Evolutionary conservation across 2,888 invertebrate genomes (phyloP).

Genomic region (Drosophila kanekoi): DNA sequence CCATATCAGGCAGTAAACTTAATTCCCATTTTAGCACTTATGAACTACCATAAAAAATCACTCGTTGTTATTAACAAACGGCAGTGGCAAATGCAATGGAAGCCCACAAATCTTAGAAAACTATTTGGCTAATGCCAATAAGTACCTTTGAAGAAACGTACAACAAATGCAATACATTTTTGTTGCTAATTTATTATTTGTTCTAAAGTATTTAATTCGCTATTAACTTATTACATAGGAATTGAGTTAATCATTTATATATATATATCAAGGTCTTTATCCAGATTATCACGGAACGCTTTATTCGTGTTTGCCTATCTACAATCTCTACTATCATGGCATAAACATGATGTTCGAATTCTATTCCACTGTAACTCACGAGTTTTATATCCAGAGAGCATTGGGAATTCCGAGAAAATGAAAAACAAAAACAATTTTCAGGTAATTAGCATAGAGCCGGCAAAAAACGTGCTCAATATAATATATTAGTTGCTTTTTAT

Average conservation of each 20-base stretch:
- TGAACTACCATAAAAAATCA: not conserved
- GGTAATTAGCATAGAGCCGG: slow-evolving; percentile 31
- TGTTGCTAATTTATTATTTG: too few relatives aligned
- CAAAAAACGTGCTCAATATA: not conserved
- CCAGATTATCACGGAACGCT: too few relatives aligned
- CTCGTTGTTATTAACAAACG: not conserved
- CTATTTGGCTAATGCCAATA: too few relatives aligned
- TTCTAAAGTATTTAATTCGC: too few relatives aligned
- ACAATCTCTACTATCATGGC: too few relatives aligned
- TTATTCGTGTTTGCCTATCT: too few relatives aligned
- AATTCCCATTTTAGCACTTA: not conserved
- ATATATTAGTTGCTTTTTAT: not conserved
- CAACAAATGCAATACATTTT: too few relatives aligned
- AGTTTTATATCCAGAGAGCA: not conserved
- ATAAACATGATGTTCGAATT: not conserved
- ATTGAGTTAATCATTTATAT: too few relatives aligned
- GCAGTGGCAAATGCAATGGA: not conserved
- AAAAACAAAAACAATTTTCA: slow-evolving; percentile 2
- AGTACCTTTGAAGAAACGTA: too few relatives aligned
- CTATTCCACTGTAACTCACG: slow-evolving; percentile 7
- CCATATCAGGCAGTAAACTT: slow-evolving; percentile 1
- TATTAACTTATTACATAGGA: too few relatives aligned
- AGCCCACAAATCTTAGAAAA: not conserved
- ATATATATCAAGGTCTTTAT: too few relatives aligned
- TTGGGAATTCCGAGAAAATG: slow-evolving; percentile 6